Evolutionary conservation across 2,888 invertebrate genomes (phyloP), one percentile per base, ranked within the genome.

Genomic region (Galerucella calmariensis): DNA sequence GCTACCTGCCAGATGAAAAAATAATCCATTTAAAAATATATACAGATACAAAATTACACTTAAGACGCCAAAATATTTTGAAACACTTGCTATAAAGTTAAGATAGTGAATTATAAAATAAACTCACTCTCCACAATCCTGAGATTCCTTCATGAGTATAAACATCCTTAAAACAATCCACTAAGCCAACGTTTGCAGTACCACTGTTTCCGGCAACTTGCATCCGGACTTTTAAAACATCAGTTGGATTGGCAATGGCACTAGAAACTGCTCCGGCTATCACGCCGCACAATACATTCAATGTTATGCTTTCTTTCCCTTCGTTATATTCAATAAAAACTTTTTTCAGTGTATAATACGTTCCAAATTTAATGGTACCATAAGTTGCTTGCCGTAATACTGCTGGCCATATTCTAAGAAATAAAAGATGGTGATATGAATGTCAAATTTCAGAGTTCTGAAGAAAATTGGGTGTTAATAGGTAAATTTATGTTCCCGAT

Each of bases 301-400:
- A 89, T 82, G 91, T 88, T n/a, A 94, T 87, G 76, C 88, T 88
- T 82, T 91, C 90, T 78, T 88, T 86, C 20, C 88, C 89, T 59
- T 87, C 84, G 71, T 89, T 89, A 78, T 90, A 88, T 84, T 91
- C 89, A 12, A 91, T 90, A 58, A 94, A 85, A 75, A 91, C 87
- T 83, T 92, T 90, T 88, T 97, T 97, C 80, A 97, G 88, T 1
- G 96, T 93, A 86, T 98, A 97, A 88, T 98, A 98, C 12, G 97
- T 95, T 80, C 98, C 98, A 86, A 98, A 97, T 88, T 98, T 98
- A 78, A 98, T 96, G 51, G 97, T 97, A 81, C 98, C 98, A 89
- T 98, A 98, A 56, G 96, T 97, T 46, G 97, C 95, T 88, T 98
- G 98, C 2, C 97, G 91, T 73, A 98, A 89, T 69, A 98, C 93